phyloP scores from a whole-genome alignment of 2,113 vertebrate genomes.

The Pogona vitticeps region DNA sequence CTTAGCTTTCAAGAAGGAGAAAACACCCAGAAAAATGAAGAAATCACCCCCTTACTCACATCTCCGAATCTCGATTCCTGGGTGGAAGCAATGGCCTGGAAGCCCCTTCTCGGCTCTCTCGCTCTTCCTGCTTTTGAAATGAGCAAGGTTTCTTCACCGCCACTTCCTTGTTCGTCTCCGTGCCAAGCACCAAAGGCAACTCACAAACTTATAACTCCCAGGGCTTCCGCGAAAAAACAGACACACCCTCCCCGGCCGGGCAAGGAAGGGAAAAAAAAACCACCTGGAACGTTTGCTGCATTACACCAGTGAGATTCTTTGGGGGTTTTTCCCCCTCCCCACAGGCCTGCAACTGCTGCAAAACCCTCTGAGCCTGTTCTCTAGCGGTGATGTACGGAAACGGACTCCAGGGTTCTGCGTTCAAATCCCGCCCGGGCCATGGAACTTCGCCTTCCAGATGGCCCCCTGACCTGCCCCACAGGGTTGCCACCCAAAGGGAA shows the following conservation, averaged over 20 bases:
- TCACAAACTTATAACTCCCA: neutral
- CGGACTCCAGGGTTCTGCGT: no score
- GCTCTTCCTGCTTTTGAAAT: fast-evolving
- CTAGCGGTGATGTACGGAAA: no score
- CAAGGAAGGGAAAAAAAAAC: neutral
- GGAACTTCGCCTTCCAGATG: no score
- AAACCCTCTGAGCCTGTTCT: no score
- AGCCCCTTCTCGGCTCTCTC: neutral
- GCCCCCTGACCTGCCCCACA: no score
- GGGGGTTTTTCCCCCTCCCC: no score
- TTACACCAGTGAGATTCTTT: no score
- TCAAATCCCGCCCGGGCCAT: no score
- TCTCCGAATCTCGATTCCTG: neutral
- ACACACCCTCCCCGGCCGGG: neutral
- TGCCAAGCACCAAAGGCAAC: neutral
- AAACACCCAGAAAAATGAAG: neutral
- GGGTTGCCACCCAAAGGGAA: no score
- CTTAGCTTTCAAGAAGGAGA: neutral
- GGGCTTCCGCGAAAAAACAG: neutral
- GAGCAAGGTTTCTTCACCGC: neutral
- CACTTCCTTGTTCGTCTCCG: conserved; percentile 34
- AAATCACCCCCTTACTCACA: neutral
- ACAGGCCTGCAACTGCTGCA: no score
- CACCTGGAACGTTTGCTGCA: neutral
- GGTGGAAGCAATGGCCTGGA: neutral